Base-by-base conservation (phyloP, 2,113 vertebrate species). In the Festucalex cinctus region DNA sequence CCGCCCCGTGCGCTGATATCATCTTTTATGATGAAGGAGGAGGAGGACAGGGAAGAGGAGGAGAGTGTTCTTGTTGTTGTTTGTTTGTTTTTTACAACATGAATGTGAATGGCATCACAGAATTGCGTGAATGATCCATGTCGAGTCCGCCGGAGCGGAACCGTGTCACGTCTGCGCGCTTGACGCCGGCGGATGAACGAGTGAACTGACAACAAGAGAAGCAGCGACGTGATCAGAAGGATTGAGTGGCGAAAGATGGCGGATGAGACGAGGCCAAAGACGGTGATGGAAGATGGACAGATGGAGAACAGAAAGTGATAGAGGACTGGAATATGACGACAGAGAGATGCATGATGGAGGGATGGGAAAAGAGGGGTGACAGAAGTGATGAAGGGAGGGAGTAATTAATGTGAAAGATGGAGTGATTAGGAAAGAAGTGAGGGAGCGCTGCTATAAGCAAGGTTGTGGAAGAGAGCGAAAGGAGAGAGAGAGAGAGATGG, bases 81-180 rank as follows among this genome's bases (percentile, higher is more conserved):
- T 89, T 91, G 5, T 44, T 46, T 46, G 1, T 9, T 51, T n/a
- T 22, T 22, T 87, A 83, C 84, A 78, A 93, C 93, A 92, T 94
- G 88, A 93, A 76, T 93, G 93, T 92, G 90, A 94, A 95, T 95
- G 94, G 94, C 94, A 94, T 95, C 95, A 92, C 5, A 77, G 89
- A 88, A 92, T 79, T 92, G 93, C 95, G 93, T 94, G 93, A 95
- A 93, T 64, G 70, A 89, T 84, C 91, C 93, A 91, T 93, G 92
- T 93, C 93, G 90, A 82, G 86, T 90, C n/a, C n/a, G 4, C 66
- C 80, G 85, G 8, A 87, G 89, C 86, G 84, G 66, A 87, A 82
- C 16, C 2, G 44, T 46, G 44, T 46, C 44, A 14, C 17, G 44
- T 19, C 28, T 32, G 28, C 28, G 28, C 4, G 28, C 28, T 32